phyloP scores from a whole-genome alignment of 2,888 invertebrate species.

The Leptinotarsa peninsularis region DNA sequence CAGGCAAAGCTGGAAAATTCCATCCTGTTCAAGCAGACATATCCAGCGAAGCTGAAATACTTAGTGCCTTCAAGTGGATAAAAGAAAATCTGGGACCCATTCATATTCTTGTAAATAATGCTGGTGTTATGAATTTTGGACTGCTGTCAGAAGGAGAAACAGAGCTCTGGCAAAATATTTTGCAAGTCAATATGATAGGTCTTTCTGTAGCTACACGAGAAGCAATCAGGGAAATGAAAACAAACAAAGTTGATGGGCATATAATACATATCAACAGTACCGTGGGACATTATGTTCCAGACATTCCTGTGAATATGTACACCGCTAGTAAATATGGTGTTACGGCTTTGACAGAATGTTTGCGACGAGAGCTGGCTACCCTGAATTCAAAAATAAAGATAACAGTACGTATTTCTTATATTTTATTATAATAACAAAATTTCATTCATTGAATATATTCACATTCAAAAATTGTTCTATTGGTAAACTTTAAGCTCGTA shows the following conservation, averaged over 20 bases:
- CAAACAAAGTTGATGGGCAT: slow-evolving; percentile 29
- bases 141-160: slow-evolving; percentile 50
- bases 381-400: slow-evolving; percentile 46
- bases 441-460: too few relatives aligned
- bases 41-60: slow-evolving; percentile 58
- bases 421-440: background rate
- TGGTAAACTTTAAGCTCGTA: too few relatives aligned
- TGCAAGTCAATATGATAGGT: slow-evolving; percentile 44
- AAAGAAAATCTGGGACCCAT: slow-evolving; percentile 59
- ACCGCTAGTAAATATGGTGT: slow-evolving; percentile 48
- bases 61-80: slow-evolving; percentile 58
- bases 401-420: slow-evolving; percentile 39
- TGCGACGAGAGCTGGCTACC: slow-evolving; percentile 41
- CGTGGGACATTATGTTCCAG: slow-evolving; percentile 21
- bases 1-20: slow-evolving; percentile 55
- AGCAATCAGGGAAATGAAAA: slow-evolving; percentile 41
- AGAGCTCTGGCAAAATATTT: slow-evolving; percentile 41
- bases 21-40: slow-evolving; percentile 60
- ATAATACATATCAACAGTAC: slow-evolving; percentile 36
- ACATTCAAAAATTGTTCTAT: too few relatives aligned
- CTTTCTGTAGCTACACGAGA: slow-evolving; percentile 51
- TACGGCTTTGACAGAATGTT: slow-evolving; percentile 47
- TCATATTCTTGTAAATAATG: slow-evolving; percentile 63
- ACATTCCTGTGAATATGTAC: slow-evolving; percentile 33
- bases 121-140: slow-evolving; percentile 52